Base-by-base conservation (phyloP, 1,140 invertebrate species). In the Phortica variegata region DNA sequence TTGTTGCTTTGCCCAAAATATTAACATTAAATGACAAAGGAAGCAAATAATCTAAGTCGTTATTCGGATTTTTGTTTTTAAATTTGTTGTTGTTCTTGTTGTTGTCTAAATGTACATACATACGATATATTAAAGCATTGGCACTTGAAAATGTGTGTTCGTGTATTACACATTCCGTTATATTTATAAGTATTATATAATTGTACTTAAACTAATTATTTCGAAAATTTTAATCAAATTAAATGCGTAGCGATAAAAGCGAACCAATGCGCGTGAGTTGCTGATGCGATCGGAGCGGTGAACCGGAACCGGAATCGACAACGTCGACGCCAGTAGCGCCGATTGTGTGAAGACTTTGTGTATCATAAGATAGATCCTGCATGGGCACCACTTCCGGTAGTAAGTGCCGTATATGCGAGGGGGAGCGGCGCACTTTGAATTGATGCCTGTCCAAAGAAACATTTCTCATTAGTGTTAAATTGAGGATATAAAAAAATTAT, bases 391-490 rank as follows among this genome's bases (percentile, higher is more conserved):
- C 79, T 77, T 85, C 79, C 12, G 85, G 85, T 59, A 89, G 74
- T 48, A 88, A 72, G 72, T 88, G 87, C 20, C 84, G 80, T 39
- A 87, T 86, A 75, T 87, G 87, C 16, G 84, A 85, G 33, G 87
- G 85, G 45, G 86, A 87, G 57, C 86, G 80, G 34, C 85, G 80
- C 32, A 87, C 80, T 43, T 84, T 85, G 72, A 86, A 88, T 49
- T 87, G 79, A 40, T 75, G 65, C 47, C 73, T 75, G 49, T 47
- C 12, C n/a, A 26, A 26, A 19, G 19, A 39, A 13, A 39, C 37
- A 39, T 18, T 19, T 17, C n/a, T n/a, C 4, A 32, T 32, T 23
- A 13, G n/a, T 21, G 20, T 36, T 36, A 17, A 36, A n/a, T 15
- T n/a, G 33, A 34, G 33, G 4, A 34, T 34, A n/a, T 34, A 34